A percentile compares a stretch with the other conserved stretches of the same genome.
These are phyloP conservation scores for Jordanella pulchra DNA, from an alignment of 2,797 vertebrate genomes.

Conservation along the genomic window DNA sequence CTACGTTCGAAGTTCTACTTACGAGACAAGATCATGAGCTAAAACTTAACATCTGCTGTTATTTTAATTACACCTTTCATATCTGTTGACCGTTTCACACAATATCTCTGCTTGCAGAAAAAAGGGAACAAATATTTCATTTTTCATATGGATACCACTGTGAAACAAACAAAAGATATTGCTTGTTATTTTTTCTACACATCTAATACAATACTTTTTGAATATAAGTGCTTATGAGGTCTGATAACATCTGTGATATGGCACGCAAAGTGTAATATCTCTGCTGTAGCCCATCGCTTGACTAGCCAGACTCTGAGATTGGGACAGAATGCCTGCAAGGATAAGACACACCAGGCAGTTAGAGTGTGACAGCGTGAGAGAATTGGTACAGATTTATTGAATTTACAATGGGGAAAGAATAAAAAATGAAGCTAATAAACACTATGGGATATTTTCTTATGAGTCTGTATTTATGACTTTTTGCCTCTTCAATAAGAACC, in stretches of 20 bases:
- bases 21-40: conserved; percentile 14
- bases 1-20: conserved; percentile 19
- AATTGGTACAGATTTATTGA: conserved; percentile 75
- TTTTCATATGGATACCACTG: conserved; percentile 74
- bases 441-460: conserved; percentile 69
- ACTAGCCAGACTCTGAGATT: conserved; percentile 49
- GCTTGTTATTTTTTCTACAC: conserved; percentile 47
- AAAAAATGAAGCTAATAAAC: conserved; percentile 67
- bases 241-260: conserved; percentile 61
- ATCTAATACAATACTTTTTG: conserved; percentile 76
- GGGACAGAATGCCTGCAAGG: conserved; percentile 69
- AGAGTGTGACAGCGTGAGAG: conserved; percentile 52
- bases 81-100: conserved; percentile 40
- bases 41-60: conserved; percentile 26
- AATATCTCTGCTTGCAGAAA: conserved; percentile 55
- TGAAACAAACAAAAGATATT: conserved; percentile 78
- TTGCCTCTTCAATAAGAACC: conserved; percentile 62
- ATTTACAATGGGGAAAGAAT: conserved; percentile 69
- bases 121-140: conserved; percentile 54
- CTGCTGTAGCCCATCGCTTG: conserved; percentile 43
- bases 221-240: conserved; percentile 73
- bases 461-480: conserved; percentile 71
- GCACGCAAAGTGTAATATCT: conserved; percentile 67
- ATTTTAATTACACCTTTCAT: conserved; percentile 49
- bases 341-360: conserved; percentile 49